Conservation (phyloP, 2,888 invertebrate genomes). For the Bursaphelenchus okinawaensis region DNA sequence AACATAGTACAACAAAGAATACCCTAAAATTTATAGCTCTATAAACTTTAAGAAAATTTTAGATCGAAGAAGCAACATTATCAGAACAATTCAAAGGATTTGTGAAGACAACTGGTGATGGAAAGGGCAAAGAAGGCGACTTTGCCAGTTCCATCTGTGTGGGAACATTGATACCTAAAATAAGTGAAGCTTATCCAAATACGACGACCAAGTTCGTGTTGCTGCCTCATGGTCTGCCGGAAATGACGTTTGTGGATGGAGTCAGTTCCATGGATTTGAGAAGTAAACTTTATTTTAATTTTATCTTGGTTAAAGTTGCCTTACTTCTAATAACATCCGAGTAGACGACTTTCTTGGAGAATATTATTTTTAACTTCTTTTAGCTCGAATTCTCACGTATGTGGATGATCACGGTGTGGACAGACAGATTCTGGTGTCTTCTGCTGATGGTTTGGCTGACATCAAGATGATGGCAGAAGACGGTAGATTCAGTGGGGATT, state of each 20-base stretch:
- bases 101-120: conserved; percentile 39
- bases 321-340: background rate
- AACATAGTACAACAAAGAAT: too few relatives aligned
- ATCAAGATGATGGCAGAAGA: conserved; percentile 38
- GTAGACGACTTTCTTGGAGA: background rate
- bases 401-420: conserved; percentile 29
- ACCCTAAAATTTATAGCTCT: background rate
- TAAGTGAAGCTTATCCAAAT: conserved; percentile 45
- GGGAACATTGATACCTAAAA: conserved; percentile 39
- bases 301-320: too few relatives aligned
- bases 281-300: too few relatives aligned
- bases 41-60: conserved; percentile 11
- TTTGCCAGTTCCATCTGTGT: conserved; percentile 35
- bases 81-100: conserved; percentile 41
- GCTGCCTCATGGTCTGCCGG: conserved; percentile 51
- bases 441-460: conserved; percentile 51
- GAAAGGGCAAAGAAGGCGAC: conserved; percentile 15
- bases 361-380: background rate
- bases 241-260: conserved; percentile 45
- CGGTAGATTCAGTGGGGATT: conserved; percentile 39
- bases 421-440: conserved; percentile 48
- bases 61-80: conserved; percentile 35
- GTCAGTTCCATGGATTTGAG: conserved; percentile 42
- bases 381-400: conserved; percentile 52
- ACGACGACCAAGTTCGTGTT: conserved; percentile 49